phyloP scores from a whole-genome alignment of 2,113 vertebrate species.

The Gavia stellata region DNA sequence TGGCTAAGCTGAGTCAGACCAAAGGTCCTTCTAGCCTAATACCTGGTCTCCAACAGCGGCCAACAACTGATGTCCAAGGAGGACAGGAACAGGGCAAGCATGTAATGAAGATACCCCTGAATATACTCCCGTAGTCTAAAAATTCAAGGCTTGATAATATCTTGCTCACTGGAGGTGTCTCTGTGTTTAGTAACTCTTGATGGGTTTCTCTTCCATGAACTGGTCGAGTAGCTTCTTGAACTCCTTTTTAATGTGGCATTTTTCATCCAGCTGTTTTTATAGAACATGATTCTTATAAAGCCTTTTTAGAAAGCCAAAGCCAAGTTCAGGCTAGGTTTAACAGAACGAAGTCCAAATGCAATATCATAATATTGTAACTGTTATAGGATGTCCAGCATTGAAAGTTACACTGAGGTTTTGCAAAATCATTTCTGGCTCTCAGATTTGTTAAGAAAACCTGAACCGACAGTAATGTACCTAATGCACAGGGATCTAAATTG shows the following conservation, averaged over 20 bases:
- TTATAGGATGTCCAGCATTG: not conserved
- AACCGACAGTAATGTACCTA: not conserved
- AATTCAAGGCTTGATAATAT: not conserved
- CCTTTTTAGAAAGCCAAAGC: not conserved
- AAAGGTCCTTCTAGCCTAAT: not conserved
- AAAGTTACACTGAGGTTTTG: not conserved
- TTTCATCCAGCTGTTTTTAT: not conserved
- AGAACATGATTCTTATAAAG: not conserved
- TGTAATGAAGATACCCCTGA: not conserved
- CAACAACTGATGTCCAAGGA: not conserved
- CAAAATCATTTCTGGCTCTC: not conserved
- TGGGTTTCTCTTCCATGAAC: not conserved
- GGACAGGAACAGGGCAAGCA: not conserved
- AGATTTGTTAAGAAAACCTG: not conserved
- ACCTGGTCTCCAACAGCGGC: not conserved
- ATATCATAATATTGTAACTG: not conserved
- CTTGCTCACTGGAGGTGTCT: not conserved
- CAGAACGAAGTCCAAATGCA: not conserved
- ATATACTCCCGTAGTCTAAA: not conserved
- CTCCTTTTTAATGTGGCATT: not conserved
- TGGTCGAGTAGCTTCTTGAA: not conserved
- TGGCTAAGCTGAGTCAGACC: not conserved
- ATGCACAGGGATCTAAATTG: not conserved
- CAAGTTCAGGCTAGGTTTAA: not conserved
- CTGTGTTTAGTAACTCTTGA: not conserved